A percentile compares a stretch with the other conserved stretches of the same genome.
Conservation (phyloP, 2,888 invertebrate genomes). For the Microdon myrmicae region DNA sequence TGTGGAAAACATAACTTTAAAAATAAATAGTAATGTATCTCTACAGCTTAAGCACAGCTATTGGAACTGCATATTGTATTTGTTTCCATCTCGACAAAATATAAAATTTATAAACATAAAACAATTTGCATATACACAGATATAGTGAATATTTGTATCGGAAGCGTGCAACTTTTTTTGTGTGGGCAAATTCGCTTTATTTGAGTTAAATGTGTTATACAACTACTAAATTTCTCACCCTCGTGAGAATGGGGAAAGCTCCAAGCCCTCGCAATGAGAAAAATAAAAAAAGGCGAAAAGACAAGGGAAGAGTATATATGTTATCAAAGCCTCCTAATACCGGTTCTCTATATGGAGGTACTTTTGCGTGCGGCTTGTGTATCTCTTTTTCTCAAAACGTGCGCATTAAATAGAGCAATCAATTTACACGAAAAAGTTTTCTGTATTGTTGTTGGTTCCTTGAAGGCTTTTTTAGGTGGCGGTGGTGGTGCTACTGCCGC, state of each 20-base stretch:
- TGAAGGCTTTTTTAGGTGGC: not conserved
- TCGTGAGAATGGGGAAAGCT: constrained; percentile 24
- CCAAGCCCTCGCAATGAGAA: too few relatives aligned
- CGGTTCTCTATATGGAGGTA: constrained; percentile 20
- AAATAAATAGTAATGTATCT: constrained; percentile 16
- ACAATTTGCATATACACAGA: too few relatives aligned
- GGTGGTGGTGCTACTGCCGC: too few relatives aligned
- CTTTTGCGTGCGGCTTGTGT: too few relatives aligned
- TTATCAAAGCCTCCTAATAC: constrained; percentile 38
- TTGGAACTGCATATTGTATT: too few relatives aligned
- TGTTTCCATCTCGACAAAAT: too few relatives aligned
- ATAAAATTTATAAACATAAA: too few relatives aligned
- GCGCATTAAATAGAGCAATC: constrained; percentile 24
- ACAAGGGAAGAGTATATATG: constrained; percentile 25
- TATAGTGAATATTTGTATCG: too few relatives aligned
- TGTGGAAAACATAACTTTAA: constrained; percentile 36
- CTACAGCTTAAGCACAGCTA: too few relatives aligned
- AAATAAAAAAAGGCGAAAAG: too few relatives aligned
- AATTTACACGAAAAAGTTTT: constrained; percentile 33
- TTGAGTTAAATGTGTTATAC: constrained; percentile 38
- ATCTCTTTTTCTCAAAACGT: constrained; percentile 7
- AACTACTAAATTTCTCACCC: constrained; percentile 42
- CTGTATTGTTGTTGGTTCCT: constrained; percentile 11
- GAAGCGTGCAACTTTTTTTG: constrained; percentile 41
- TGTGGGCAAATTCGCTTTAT: constrained; percentile 43